These are phyloP conservation scores for Chondrilla cf. caribensis DNA, from an alignment of 37 sponge, comb jelly and placozoan species.

Conservation along the genomic window DNA sequence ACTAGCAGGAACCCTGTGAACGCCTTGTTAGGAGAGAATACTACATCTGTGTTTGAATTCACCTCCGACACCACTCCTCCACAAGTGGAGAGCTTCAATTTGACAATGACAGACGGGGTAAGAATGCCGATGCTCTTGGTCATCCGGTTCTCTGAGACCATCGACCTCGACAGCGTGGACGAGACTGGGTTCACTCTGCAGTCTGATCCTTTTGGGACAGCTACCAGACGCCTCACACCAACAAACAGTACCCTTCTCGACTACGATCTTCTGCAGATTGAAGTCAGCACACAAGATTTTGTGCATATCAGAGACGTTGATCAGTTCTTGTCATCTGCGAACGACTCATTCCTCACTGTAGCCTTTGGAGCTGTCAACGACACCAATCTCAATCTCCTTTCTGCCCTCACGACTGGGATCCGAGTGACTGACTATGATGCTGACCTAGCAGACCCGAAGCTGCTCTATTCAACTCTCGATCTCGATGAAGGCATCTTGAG, in stretches of 20 bases:
- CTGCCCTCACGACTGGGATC: conserved; percentile 24
- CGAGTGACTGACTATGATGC: conserved; percentile 54
- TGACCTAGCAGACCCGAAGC: conserved; percentile 54
- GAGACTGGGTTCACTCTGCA: conserved; percentile 58
- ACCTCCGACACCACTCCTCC: conserved; percentile 60
- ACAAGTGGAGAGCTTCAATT: conserved; percentile 64
- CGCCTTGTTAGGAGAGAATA: conserved; percentile 27
- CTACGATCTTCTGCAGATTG: conserved; percentile 56
- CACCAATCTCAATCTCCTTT: conserved; percentile 27
- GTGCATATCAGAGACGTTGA: conserved; percentile 47
- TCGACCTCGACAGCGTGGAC: conserved; percentile 50
- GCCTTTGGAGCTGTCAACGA: conserved; percentile 50
- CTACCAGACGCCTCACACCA: conserved; percentile 32
- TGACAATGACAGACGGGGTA: conserved; percentile 64
- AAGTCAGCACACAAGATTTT: conserved; percentile 53
- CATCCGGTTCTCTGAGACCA: conserved; percentile 74
- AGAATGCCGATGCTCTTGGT: conserved; percentile 62
- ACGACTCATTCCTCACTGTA: conserved; percentile 61
- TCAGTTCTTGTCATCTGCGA: conserved; percentile 31
- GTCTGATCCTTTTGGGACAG: conserved; percentile 4
- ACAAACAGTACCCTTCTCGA: conserved; percentile 34
- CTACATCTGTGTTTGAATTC: conserved; percentile 26
- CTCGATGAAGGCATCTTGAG: conserved; percentile 60
- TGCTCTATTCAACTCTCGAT: conserved; percentile 52
- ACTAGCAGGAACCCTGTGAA: conserved; percentile 46